Evolutionary conservation across 53 echinoderm and acorn worm genomes (phyloP), one percentile per base, ranked within the genome.

Genomic region (Temnopleurus reevesii): DNA sequence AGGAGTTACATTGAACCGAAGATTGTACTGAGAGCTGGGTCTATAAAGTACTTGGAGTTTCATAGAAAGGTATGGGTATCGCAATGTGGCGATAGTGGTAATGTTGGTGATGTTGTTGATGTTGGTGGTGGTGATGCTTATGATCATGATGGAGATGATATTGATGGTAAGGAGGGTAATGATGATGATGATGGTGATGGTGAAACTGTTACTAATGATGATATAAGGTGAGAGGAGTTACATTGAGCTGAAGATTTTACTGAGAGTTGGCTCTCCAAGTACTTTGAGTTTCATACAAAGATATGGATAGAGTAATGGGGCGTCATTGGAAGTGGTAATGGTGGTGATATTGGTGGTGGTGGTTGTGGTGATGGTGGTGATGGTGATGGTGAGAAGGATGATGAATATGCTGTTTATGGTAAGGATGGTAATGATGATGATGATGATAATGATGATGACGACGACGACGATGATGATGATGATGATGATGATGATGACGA

Each of bases 1-100:
- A 89, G 76, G 2, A 94, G 97, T 77, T 89, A 53, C 49, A 90
- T 97, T 65, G 93, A 95, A 76, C 97, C 95, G 90, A 91, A 81
- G 66, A 95, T 97, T 28, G 90, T 93, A n/a, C 90, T 97, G 84
- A 93, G 92, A 65, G 90, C 90, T 35, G 92, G 45, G 18, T 65
- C 85, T 24, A n/a, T n/a, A n/a, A 91, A 90, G 57, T 91, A 94
- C 57, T 91, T 97, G 4, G 90, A 66, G 59, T 95, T 97, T 25
- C 76, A 90, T 30, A 97, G 94, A 29, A 94, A 92, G 91, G 97
- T 97, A 90, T 33, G 53, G 6, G 2, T 66, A 5, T 56, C 4
- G 24, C 24, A 24, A 24, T 4, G 0, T 23, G n/a, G n/a, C 4
- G 2, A 23, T 56, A 24, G 24, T 56, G 56, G 24, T 19, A 66